Evolutionary conservation across 2,797 vertebrate species (phyloP).

Genomic region (Trachops cirrhosus): DNA sequence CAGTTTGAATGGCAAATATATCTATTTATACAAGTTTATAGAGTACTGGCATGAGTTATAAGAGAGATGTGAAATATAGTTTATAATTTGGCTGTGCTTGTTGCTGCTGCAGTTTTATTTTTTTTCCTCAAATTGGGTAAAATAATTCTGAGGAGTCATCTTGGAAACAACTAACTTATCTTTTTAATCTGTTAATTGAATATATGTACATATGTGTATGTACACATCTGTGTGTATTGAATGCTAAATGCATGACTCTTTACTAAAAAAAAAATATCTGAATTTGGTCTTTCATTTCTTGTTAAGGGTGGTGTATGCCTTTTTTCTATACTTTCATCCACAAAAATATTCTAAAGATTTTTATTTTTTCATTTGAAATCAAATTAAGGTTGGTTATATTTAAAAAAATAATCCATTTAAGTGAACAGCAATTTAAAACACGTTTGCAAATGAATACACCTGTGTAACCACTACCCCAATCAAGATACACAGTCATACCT

Average conservation of each 20-base stretch:
- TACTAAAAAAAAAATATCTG: not conserved
- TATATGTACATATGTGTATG: not conserved
- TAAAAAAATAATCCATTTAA: not conserved
- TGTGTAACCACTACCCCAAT: no score
- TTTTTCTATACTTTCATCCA: not conserved
- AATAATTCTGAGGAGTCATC: not conserved
- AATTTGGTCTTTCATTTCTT: not conserved
- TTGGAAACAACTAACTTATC: not conserved
- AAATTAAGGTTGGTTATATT: not conserved
- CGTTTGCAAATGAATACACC: not conserved
- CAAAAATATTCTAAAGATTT: not conserved
- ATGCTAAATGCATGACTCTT: not conserved
- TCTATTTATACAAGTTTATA: not conserved
- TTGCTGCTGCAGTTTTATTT: not conserved
- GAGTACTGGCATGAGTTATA: not conserved
- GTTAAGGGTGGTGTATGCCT: not conserved
- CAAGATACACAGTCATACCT: not conserved
- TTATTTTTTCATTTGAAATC: not conserved
- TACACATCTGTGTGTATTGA: not conserved
- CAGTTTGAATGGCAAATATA: not conserved
- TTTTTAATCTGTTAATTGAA: not conserved
- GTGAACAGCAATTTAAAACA: not conserved
- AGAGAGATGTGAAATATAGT: not conserved
- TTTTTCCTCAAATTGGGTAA: not conserved
- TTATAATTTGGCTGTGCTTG: not conserved